Conservation (phyloP, 2,888 invertebrate genomes). For the Oxycera nigricornis region DNA sequence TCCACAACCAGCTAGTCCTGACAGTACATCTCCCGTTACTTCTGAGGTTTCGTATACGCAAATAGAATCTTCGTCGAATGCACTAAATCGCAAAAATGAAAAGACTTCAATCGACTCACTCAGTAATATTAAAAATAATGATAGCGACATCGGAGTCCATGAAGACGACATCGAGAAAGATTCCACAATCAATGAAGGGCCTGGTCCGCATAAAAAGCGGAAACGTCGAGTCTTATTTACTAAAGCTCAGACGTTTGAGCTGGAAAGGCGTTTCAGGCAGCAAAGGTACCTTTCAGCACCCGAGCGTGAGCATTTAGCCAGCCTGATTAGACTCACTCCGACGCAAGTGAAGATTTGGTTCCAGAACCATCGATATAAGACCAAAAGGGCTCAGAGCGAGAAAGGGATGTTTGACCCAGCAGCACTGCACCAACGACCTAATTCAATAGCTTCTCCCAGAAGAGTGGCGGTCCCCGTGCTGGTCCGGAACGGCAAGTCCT, state of each 20-base stretch:
- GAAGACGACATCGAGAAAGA: slow-evolving; percentile 64
- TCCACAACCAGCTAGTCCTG: slow-evolving; percentile 80
- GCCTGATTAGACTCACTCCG: slow-evolving; percentile 92
- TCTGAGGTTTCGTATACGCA: slow-evolving; percentile 72
- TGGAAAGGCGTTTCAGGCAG: slow-evolving; percentile 93
- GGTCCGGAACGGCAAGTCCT: slow-evolving; percentile 93
- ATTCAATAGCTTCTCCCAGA: slow-evolving; percentile 80
- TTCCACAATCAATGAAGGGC: slow-evolving; percentile 57
- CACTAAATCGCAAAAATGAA: slow-evolving; percentile 56
- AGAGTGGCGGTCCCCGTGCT: slow-evolving; percentile 94
- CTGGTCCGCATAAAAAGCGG: slow-evolving; percentile 79
- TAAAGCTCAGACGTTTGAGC: slow-evolving; percentile 95
- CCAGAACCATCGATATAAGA: slow-evolving; percentile 98
- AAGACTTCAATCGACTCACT: slow-evolving; percentile 55
- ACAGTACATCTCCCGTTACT: slow-evolving; percentile 85
- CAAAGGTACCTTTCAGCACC: slow-evolving; percentile 97
- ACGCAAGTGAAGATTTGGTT: slow-evolving; percentile 99
- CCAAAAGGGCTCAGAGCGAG: slow-evolving; percentile 96
- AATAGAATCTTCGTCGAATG: slow-evolving; percentile 59
- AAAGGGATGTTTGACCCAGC: slow-evolving; percentile 75
- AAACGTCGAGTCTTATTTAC: slow-evolving; percentile 97
- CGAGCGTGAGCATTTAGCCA: slow-evolving; percentile 95
- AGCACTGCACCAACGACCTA: slow-evolving; percentile 56
- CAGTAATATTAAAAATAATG: slow-evolving; percentile 50
- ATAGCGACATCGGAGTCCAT: slow-evolving; percentile 67